Percentiles rank a stretch among this genome's conserved stretches.
phyloP scores from a whole-genome alignment of 2,113 vertebrate genomes.

The Daubentonia madagascariensis region DNA sequence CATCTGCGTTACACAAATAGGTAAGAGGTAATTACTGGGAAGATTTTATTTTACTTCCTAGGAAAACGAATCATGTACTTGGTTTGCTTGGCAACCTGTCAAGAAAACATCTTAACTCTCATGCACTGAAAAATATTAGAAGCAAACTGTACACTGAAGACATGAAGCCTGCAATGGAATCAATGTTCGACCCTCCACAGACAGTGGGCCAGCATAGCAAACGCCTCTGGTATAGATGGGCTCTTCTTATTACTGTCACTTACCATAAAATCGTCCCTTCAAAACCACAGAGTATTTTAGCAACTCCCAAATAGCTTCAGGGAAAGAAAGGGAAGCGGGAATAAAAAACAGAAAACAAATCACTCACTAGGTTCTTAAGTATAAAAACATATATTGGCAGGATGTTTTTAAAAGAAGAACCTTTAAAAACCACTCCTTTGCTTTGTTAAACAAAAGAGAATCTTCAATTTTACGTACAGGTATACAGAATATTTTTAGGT shows the following conservation, averaged over 20 bases:
- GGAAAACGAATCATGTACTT: conserved; percentile 12
- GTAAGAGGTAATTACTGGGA: conserved; percentile 25
- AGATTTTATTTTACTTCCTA: neutral
- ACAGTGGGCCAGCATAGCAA: neutral
- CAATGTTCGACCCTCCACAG: neutral
- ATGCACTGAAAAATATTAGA: neutral
- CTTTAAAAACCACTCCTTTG: conserved; percentile 24
- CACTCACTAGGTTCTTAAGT: neutral
- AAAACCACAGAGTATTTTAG: neutral
- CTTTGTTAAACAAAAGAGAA: neutral
- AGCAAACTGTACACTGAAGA: neutral
- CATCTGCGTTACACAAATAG: conserved; percentile 35
- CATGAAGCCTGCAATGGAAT: neutral
- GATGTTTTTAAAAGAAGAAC: neutral
- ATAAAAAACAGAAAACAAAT: conserved; percentile 30
- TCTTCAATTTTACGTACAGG: neutral
- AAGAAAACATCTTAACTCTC: conserved; percentile 29
- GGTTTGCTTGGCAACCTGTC: conserved; percentile 1
- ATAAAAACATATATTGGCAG: neutral
- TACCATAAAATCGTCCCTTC: neutral
- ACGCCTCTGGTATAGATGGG: neutral
- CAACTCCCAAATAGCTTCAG: neutral
- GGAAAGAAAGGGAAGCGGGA: neutral
- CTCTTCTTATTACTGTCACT: neutral
- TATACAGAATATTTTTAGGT: neutral